Conservation (phyloP, 1,140 invertebrate species). For the Caenorhabditis elegans region WBcel235 BX284606.5:11230501-11231000, state of each 20-base stretch:
- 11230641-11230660: not conserved
- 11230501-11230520: not conserved
- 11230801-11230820: not conserved
- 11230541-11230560: not conserved
- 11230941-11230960: not conserved
- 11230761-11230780: not conserved
- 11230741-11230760: not conserved
- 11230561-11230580: not conserved
- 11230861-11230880: not conserved
- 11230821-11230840: not conserved
- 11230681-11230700: not conserved
- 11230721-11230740: not conserved
- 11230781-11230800: not conserved
- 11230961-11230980: not conserved
- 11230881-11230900: not conserved
- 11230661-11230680: not conserved
- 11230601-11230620: not conserved
- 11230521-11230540: not conserved
- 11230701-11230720: not conserved
- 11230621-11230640: not conserved
- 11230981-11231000: not conserved
- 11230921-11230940: not conserved
- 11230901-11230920: not conserved
- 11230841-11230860: not conserved
- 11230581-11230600: not conserved